These are phyloP conservation scores for Pseudococcus jackbeardsleyi DNA, from an alignment of 2,888 invertebrate genomes.

Conservation along the genomic window DNA sequence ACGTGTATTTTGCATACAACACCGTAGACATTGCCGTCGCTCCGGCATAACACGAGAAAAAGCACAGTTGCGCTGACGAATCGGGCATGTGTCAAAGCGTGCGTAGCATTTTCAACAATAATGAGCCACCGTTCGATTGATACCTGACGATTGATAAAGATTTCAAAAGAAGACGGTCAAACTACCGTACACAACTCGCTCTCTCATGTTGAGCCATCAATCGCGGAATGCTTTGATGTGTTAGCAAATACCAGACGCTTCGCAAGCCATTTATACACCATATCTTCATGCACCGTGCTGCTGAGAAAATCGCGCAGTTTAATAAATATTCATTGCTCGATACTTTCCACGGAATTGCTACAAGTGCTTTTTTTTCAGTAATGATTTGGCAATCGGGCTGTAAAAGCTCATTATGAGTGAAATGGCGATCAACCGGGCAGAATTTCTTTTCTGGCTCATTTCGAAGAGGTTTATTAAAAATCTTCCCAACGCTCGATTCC, in stretches of 20 bases:
- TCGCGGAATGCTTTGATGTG: background rate
- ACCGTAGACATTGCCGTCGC: background rate
- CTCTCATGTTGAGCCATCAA: slow-evolving; percentile 4
- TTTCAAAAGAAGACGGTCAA: slow-evolving; percentile 56
- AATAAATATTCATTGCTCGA: background rate
- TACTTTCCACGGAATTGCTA: background rate
- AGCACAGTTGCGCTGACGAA: background rate
- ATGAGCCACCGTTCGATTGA: slow-evolving; percentile 62
- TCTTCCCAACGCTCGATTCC: no score
- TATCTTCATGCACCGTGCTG: background rate
- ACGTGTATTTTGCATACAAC: slow-evolving; percentile 63
- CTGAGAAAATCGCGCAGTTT: background rate
- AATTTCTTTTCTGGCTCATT: no score
- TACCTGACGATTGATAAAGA: slow-evolving; percentile 63
- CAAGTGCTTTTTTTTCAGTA: background rate
- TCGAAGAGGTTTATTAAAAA: no score
- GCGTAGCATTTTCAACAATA: slow-evolving; percentile 62
- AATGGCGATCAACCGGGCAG: no score
- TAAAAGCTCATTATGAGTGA: no score
- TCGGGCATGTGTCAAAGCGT: slow-evolving; percentile 61
- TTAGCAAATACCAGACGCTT: background rate
- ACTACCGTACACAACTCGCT: slow-evolving; percentile 22
- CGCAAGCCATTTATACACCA: background rate
- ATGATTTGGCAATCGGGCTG: no score
- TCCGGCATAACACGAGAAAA: background rate